Conservation (phyloP, 2,888 invertebrate genomes). For the Brachylomia viminalis region DNA sequence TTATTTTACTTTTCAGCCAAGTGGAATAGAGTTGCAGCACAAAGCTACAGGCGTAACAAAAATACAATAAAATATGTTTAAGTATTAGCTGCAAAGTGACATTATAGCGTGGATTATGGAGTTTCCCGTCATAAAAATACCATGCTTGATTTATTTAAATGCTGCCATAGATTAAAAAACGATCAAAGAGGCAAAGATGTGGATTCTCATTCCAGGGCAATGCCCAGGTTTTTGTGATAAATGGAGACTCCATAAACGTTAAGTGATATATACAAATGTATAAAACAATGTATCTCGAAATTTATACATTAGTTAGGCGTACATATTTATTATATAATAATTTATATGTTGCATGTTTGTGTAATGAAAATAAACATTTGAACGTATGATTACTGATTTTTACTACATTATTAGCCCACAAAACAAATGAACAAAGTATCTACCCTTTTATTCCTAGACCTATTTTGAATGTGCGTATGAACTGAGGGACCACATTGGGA, state of each 20-base stretch:
- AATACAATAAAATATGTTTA: slow-evolving; percentile 72
- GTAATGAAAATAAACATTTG: slow-evolving; percentile 74
- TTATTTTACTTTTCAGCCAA: slow-evolving; percentile 80
- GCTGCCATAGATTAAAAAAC: slow-evolving; percentile 41
- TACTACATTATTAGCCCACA: not conserved
- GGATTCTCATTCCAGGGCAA: slow-evolving; percentile 58
- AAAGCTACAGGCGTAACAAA: slow-evolving; percentile 53
- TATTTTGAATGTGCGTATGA: too few relatives aligned
- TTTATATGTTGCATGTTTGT: slow-evolving; percentile 79
- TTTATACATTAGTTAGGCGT: slow-evolving; percentile 82
- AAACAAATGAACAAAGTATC: not conserved
- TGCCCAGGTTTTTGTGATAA: slow-evolving; percentile 49
- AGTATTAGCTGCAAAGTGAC: slow-evolving; percentile 83
- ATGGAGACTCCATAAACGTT: slow-evolving; percentile 53
- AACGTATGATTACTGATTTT: slow-evolving; percentile 60
- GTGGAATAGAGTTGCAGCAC: slow-evolving; percentile 77
- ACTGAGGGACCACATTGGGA: too few relatives aligned
- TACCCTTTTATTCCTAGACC: too few relatives aligned
- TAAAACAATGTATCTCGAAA: slow-evolving; percentile 82
- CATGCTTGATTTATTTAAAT: slow-evolving; percentile 43
- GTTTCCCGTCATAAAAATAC: slow-evolving; percentile 36
- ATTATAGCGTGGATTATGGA: slow-evolving; percentile 65
- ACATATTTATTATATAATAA: slow-evolving; percentile 83
- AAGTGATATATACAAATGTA: slow-evolving; percentile 74
- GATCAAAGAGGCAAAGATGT: slow-evolving; percentile 39